These are phyloP conservation scores for Heterohyrax brucei DNA, from an alignment of 2,797 vertebrate species.

Conservation along the genomic window DNA sequence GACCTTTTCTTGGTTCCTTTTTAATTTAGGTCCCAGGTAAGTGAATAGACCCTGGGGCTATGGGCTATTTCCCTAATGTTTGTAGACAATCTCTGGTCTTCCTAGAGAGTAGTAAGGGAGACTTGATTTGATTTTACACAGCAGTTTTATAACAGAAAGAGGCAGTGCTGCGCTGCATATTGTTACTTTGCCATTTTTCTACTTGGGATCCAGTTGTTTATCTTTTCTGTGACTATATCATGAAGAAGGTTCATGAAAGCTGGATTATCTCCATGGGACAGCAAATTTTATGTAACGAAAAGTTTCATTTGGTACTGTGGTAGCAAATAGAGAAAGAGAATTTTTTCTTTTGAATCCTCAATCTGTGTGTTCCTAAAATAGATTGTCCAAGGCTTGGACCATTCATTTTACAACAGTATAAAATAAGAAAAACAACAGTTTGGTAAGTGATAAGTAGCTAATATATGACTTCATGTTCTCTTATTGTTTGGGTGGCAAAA, in stretches of 20 bases:
- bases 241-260: neutral
- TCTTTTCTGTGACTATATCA: neutral
- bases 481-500: neutral
- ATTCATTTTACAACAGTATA: neutral
- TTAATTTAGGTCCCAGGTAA: neutral
- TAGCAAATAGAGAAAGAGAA: neutral
- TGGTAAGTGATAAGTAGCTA: neutral
- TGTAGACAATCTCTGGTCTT: neutral
- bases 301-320: neutral
- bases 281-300: neutral
- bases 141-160: neutral
- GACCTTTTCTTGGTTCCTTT: neutral
- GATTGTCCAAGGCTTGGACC: neutral
- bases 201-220: neutral
- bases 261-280: neutral
- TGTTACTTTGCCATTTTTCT: neutral
- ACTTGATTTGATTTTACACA: neutral
- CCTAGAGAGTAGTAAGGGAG: neutral
- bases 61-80: neutral
- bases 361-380: neutral
- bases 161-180: fast-evolving
- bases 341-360: neutral
- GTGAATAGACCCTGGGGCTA: neutral
- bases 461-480: neutral
- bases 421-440: neutral